A percentile compares a stretch with the other conserved stretches of the same genome.
Conservation (phyloP, 2,797 vertebrate species). For the Ptychobarbus kaznakovi region DNA sequence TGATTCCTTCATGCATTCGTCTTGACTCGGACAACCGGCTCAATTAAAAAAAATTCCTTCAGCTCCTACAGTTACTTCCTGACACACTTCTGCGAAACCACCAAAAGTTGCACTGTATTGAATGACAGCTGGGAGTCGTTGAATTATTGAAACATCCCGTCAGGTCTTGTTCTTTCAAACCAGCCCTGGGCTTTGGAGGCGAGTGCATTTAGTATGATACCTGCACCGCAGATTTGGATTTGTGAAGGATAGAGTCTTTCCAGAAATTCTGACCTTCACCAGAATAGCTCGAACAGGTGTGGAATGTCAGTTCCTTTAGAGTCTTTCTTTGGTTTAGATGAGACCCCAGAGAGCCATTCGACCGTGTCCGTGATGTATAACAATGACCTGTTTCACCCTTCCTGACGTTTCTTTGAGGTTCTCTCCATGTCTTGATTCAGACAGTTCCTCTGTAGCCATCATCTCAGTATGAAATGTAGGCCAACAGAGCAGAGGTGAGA, state of each 20-base stretch:
- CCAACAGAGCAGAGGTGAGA: conserved; percentile 34
- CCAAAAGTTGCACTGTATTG: conserved; percentile 32
- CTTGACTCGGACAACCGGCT: conserved; percentile 40
- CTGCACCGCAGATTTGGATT: conserved; percentile 17
- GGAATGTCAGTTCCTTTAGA: conserved; percentile 37
- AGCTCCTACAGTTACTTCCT: conserved; percentile 39
- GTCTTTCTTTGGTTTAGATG: conserved; percentile 47
- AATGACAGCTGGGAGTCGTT: conserved; percentile 28
- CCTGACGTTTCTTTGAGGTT: conserved; percentile 43
- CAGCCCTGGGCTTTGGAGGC: conserved; percentile 15
- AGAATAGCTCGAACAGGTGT: conserved; percentile 52
- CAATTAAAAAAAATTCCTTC: conserved; percentile 41
- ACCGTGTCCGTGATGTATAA: conserved; percentile 53
- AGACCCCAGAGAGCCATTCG: conserved; percentile 44
- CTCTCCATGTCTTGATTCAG: conserved; percentile 34
- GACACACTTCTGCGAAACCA: conserved; percentile 41
- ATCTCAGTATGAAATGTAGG: conserved; percentile 25
- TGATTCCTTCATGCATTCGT: conserved; percentile 28
- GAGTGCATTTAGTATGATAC: background rate
- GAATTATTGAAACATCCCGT: conserved; percentile 36
- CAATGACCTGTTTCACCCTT: conserved; percentile 52
- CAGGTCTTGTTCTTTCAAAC: conserved; percentile 35
- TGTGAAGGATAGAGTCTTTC: conserved; percentile 22
- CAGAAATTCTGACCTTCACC: conserved; percentile 36
- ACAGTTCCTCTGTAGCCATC: conserved; percentile 19